Percentiles rank a stretch among this genome's conserved stretches.
Evolutionary conservation across 2,888 invertebrate species (phyloP).

Genomic region (Nemurella pictetii): DNA sequence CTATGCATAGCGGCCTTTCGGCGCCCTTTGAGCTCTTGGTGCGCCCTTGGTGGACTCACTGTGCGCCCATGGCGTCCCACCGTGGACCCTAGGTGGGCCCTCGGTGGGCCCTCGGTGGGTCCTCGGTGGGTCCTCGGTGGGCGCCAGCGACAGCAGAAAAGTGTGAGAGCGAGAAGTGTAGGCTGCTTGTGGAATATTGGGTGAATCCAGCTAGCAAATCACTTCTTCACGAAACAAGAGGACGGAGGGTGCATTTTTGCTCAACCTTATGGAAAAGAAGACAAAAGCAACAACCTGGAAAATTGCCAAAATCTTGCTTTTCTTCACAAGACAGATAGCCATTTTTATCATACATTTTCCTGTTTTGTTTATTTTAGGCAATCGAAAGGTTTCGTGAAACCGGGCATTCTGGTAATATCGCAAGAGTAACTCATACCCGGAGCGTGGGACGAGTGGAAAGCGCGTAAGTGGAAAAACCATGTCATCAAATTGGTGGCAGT

Average conservation of each 20-base stretch:
- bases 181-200: neutral
- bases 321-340: conserved; percentile 18
- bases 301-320: conserved; percentile 22
- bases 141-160: too few species aligned
- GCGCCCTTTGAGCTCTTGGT: too few species aligned
- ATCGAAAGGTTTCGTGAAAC: conserved; percentile 17
- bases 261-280: conserved; percentile 26
- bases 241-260: conserved; percentile 16
- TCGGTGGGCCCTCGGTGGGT: too few species aligned
- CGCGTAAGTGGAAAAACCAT: neutral
- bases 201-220: conserved; percentile 27
- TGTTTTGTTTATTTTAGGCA: conserved; percentile 20
- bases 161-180: neutral
- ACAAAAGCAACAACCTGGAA: conserved; percentile 27
- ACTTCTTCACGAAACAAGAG: conserved; percentile 15
- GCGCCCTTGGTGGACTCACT: too few species aligned
- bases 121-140: too few species aligned
- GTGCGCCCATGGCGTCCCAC: too few species aligned
- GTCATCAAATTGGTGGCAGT: neutral
- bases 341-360: conserved; percentile 23
- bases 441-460: neutral
- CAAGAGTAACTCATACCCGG: neutral
- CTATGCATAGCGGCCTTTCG: too few species aligned
- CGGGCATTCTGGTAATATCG: conserved; percentile 11
- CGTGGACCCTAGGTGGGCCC: too few species aligned